Percentiles rank a stretch among this genome's conserved stretches.
Evolutionary conservation across 1,140 invertebrate species (phyloP).

Genomic region (Arion vulgaris): DNA sequence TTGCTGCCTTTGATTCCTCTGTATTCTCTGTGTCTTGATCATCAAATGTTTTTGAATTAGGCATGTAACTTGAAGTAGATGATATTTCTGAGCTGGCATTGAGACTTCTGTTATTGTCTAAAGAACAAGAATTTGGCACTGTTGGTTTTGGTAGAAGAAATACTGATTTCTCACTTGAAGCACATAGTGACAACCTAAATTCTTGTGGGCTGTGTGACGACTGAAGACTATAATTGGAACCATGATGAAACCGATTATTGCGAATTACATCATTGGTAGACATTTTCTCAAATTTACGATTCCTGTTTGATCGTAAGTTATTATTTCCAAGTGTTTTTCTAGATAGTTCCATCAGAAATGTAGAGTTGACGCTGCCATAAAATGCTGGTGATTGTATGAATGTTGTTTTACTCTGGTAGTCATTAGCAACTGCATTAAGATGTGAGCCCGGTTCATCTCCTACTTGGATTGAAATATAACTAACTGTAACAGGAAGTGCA

Average conservation of each 20-base stretch:
- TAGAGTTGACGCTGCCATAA: not conserved
- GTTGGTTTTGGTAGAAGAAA: constrained; percentile 51
- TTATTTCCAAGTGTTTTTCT: constrained; percentile 30
- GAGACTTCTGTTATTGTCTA: constrained; percentile 42
- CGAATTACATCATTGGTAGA: too few relatives aligned
- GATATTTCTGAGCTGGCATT: not conserved
- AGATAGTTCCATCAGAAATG: constrained; percentile 37
- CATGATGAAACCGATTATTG: not conserved
- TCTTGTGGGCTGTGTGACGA: not conserved
- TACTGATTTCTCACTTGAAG: not conserved
- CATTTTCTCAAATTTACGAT: not conserved
- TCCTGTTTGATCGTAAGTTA: not conserved
- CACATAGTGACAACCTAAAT: not conserved
- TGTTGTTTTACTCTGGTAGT: constrained; percentile 23
- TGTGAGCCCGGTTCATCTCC: constrained; percentile 33
- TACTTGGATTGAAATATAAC: constrained; percentile 55
- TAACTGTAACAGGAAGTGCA: constrained; percentile 49
- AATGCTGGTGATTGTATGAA: constrained; percentile 28
- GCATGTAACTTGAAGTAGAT: not conserved
- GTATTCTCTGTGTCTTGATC: not conserved
- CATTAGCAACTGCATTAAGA: constrained; percentile 19
- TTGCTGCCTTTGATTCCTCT: not conserved
- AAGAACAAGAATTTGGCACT: constrained; percentile 52
- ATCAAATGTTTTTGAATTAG: not conserved
- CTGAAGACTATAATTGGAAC: too few relatives aligned